Percentiles rank a stretch among this genome's conserved stretches.
phyloP scores from a whole-genome alignment of 1,140 invertebrate species.

The Delia radicum region DNA sequence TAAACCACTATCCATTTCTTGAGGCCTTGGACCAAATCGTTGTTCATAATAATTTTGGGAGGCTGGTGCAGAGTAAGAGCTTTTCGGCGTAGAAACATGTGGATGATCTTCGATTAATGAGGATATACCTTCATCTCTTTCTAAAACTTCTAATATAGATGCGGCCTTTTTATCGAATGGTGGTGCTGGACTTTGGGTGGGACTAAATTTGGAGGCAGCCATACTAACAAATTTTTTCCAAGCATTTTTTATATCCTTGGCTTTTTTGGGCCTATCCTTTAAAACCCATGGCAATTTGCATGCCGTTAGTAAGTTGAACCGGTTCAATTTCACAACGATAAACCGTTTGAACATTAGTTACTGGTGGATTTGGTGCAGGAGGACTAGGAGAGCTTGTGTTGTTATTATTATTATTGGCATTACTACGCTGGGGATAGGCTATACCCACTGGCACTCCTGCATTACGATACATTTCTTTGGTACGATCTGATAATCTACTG shows the following conservation, averaged over 20 bases:
- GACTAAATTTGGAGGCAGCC: constrained; percentile 53
- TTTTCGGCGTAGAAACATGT: constrained; percentile 31
- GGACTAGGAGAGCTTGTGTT: constrained; percentile 27
- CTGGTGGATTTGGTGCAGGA: not conserved
- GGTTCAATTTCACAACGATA: constrained; percentile 53
- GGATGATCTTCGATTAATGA: constrained; percentile 48
- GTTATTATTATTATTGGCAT: constrained; percentile 20
- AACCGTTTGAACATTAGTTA: constrained; percentile 44
- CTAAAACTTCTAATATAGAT: constrained; percentile 39
- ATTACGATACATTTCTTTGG: constrained; percentile 52
- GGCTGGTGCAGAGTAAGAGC: constrained; percentile 31
- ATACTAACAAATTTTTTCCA: constrained; percentile 56
- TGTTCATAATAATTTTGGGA: constrained; percentile 51
- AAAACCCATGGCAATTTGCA: constrained; percentile 53
- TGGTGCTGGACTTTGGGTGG: constrained; percentile 49
- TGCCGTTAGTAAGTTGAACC: constrained; percentile 47
- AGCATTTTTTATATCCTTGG: constrained; percentile 55
- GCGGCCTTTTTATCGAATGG: constrained; percentile 42
- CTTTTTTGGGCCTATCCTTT: constrained; percentile 52
- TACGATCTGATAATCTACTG: constrained; percentile 48
- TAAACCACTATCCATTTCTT: constrained; percentile 68
- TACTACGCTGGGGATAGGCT: constrained; percentile 47
- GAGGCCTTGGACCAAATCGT: constrained; percentile 36
- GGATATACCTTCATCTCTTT: constrained; percentile 50
- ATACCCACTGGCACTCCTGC: constrained; percentile 51